Evolutionary conservation across 2,113 vertebrate genomes (phyloP), one percentile per base, ranked within the genome.

Genomic region (Diphyllodes magnificus): DNA sequence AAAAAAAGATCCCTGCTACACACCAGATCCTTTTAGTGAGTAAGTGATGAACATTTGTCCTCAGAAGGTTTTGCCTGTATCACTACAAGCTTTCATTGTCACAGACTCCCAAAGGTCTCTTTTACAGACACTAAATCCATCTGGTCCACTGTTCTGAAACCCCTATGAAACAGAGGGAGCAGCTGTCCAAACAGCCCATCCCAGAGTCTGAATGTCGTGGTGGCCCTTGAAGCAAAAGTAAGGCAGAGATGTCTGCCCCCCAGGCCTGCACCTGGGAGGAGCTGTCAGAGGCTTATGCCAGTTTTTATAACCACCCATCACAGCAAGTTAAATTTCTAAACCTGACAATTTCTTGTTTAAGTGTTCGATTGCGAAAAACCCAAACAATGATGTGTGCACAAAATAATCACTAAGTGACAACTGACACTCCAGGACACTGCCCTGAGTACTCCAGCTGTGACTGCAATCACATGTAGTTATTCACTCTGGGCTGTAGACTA

Each of bases 101-200:
- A 79, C 39, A 57, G n/a, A 51, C 10, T 88, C 82, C 45, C 76
- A 73, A 28, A 86, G 49, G 86, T 73, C 37, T 45, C 83, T 90
- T 63, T 80, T 57, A 40, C 28, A 83, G 76, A 80, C 28, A 77
- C 22, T 33, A 77, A 90, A 77, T 57, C 88, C 80, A 86, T 88
- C 76, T 88, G 91, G 54, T 81, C 81, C 45, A 19, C 45, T 65
- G 49, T 27, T 72, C 22, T 20, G 51, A 92, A 49, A 64, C 22
- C 11, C 12, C 66, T 83, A 45, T 4, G 57, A 56, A 92, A 54
- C 28, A 71, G 50, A 86, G 56, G 56, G 56, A 93, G 70, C 78
- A 94, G 82, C 82, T 88, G 73, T 66, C 95, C 84, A 40, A 91
- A 50, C n/a, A 88, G 70, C 25, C 65, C 51, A 75, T 42, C 78